Evolutionary conservation across 1,140 invertebrate species (phyloP), one percentile per base, ranked within the genome.

Genomic region (Leptoteleia sp.): DNA sequence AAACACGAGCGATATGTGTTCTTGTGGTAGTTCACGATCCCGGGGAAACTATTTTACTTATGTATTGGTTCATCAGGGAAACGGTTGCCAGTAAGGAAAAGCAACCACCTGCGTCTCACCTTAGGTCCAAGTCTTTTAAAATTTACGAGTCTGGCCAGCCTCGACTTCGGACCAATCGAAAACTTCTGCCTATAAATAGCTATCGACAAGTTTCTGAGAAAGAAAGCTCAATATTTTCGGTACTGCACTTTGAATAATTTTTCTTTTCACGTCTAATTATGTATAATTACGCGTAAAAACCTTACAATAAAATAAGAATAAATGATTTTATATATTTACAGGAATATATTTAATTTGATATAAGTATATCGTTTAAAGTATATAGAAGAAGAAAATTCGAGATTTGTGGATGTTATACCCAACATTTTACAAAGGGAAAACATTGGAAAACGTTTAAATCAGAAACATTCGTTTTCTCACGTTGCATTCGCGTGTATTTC

Each of bases 1-100:
- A n/a, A 54, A 29, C 37, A 8, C 43, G 55, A 50, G 22, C 50
- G 54, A 61, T 61, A 27, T 71, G 55, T 27, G 38, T 19, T 33
- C 13, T 16, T 52, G 38, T 62, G 31, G 52, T 62, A 64, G 42
- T 76, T 76, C 59, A 68, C 73, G 64, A 70, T 67, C n/a, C 19
- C 25, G 15, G 35, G 40, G 37, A 55, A 57, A 47, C 33, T 45
- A 37, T 64, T 70, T 76, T 70, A 76, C 38, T 76, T 76, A 77
- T 77, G 75, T 77, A 77, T 77, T 71, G 75, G 65, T 77, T 71
- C 65, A 77, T 77, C 65, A 77, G 45, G 19, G 35, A 55, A 76
- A 76, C 73, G 64, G 27, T 59, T 68, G 62, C 55, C 38, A 47
- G 55, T 52, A 45, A 50, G 48, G 64, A 48, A 76, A 43, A 68